A percentile compares a stretch with the other conserved stretches of the same genome.
Evolutionary conservation across 2,113 vertebrate genomes (phyloP).

Genomic region (Trochalopteron elliotii): DNA sequence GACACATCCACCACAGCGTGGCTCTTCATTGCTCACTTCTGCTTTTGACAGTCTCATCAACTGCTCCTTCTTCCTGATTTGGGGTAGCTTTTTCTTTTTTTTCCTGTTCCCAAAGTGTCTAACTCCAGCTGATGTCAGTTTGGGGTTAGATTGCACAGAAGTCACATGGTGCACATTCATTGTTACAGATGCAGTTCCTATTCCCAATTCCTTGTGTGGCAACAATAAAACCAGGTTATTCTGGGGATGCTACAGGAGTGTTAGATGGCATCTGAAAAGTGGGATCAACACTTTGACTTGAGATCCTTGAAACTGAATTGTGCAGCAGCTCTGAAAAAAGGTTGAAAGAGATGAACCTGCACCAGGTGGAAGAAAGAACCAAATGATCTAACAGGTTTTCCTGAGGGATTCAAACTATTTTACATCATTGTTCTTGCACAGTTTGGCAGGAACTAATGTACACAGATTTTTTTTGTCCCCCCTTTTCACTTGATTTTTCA

Average conservation of each 20-base stretch:
- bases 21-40: neutral
- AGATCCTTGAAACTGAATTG: neutral
- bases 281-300: neutral
- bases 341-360: neutral
- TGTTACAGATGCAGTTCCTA: neutral
- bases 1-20: neutral
- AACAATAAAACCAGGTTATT: neutral
- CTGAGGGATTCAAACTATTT: neutral
- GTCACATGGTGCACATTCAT: neutral
- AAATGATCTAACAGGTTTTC: neutral
- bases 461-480: neutral
- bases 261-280: neutral
- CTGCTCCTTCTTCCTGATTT: neutral
- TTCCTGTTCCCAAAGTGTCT: neutral
- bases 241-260: neutral
- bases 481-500: neutral
- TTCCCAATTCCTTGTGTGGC: neutral
- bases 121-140: neutral
- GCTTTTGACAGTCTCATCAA: neutral
- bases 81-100: too few species aligned
- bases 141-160: neutral
- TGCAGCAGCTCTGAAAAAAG: neutral
- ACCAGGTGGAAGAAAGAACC: neutral
- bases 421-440: neutral
- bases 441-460: neutral